Conservation (phyloP, 1,140 invertebrate species). For the Zaprionus africanus region DNA sequence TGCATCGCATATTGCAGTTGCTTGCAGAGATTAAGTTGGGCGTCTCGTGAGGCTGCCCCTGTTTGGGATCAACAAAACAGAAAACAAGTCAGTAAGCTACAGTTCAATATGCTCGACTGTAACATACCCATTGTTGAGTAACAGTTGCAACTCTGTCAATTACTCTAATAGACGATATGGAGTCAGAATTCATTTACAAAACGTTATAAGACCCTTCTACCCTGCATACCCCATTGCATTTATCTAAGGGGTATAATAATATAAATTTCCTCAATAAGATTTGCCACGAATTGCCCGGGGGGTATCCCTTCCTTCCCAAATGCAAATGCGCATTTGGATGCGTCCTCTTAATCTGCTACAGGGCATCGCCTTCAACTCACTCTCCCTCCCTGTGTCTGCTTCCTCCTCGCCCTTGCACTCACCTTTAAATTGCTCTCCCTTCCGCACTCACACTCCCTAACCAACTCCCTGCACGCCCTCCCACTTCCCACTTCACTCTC, state of each 20-base stretch:
- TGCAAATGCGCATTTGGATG: constrained; percentile 73
- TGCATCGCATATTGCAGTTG: not conserved
- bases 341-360: constrained; percentile 59
- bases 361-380: constrained; percentile 60
- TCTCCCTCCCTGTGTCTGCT: constrained; percentile 7
- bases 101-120: not conserved
- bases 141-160: too few species aligned
- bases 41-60: not conserved
- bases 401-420: not conserved
- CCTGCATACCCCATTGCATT: too few species aligned
- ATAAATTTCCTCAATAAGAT: constrained; percentile 75
- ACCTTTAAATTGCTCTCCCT: not conserved
- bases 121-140: too few species aligned
- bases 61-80: constrained; percentile 38
- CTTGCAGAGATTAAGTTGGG: not conserved
- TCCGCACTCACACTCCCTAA: not conserved
- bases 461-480: too few species aligned
- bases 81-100: constrained; percentile 28
- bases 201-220: too few species aligned
- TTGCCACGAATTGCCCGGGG: constrained; percentile 32
- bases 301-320: constrained; percentile 13
- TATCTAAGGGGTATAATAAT: constrained; percentile 2
- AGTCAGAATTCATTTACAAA: too few species aligned
- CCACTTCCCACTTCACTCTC: not conserved
- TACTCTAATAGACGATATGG: too few species aligned